These are phyloP conservation scores for Willisornis vidua DNA, from an alignment of 2,113 vertebrate genomes.

Conservation along the genomic window DNA sequence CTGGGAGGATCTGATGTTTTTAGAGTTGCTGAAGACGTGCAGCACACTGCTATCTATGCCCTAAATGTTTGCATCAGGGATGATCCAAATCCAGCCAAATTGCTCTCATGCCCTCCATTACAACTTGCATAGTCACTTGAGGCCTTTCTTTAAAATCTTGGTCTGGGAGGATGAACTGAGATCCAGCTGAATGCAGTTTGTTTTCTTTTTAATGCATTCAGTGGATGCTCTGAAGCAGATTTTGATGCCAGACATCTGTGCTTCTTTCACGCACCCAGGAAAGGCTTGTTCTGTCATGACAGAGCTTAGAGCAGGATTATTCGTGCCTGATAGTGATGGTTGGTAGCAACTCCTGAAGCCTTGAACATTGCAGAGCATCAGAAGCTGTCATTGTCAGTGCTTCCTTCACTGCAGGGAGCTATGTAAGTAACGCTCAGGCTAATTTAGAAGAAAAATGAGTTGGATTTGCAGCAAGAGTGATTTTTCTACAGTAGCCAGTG, in stretches of 20 bases:
- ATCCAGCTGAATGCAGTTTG: background rate
- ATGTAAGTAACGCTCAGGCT: slow-evolving; percentile 68
- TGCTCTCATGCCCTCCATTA: background rate
- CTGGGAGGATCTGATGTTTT: background rate
- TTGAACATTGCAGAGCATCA: slow-evolving; percentile 64
- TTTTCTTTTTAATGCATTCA: slow-evolving; percentile 1
- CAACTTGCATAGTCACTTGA: background rate
- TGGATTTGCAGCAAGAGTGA: slow-evolving; percentile 68
- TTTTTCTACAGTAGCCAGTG: slow-evolving; percentile 45
- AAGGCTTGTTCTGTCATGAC: background rate
- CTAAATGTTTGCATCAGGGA: background rate
- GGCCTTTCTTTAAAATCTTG: slow-evolving; percentile 10
- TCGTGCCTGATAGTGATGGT: background rate
- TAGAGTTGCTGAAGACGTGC: background rate
- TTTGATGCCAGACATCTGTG: slow-evolving; percentile 40
- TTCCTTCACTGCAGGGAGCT: slow-evolving; percentile 74
- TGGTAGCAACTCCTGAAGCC: slow-evolving; percentile 66
- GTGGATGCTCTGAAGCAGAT: slow-evolving; percentile 21
- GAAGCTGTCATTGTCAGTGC: slow-evolving; percentile 65
- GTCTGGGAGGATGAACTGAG: background rate
- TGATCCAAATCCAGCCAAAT: background rate
- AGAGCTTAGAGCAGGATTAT: slow-evolving; percentile 44
- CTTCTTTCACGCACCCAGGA: background rate
- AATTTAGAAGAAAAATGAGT: slow-evolving; percentile 69
- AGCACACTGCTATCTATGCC: background rate